Base-by-base conservation (phyloP, 2,888 invertebrate species). In the Oscheius sp. region DNA sequence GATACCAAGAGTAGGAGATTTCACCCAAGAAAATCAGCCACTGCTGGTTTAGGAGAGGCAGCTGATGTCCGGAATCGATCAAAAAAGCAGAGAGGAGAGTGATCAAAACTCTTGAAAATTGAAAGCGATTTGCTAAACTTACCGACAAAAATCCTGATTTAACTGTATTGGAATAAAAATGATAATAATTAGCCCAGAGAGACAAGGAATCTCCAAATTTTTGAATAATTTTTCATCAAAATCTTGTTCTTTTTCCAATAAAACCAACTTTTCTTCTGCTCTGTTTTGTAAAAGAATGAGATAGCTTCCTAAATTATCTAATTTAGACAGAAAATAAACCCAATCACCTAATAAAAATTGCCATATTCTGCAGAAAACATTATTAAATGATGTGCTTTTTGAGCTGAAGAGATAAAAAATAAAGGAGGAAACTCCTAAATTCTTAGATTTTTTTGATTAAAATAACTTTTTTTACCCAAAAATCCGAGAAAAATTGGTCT, bases 301-400 rank as follows among this genome's bases (percentile, higher is more conserved):
- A n/a, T n/a, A n/a, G n/a, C n/a, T n/a, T n/a, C n/a, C n/a, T n/a
- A n/a, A n/a, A n/a, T n/a, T n/a, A n/a, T n/a, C n/a, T n/a, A n/a
- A n/a, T n/a, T n/a, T n/a, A n/a, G n/a, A n/a, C n/a, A n/a, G n/a
- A n/a, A n/a, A n/a, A n/a, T n/a, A n/a, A n/a, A n/a, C n/a, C n/a
- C n/a, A n/a, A n/a, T 55, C n/a, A 61, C 61, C 61, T 23, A 39
- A 15, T 5, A 29, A 3, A 17, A 61, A 61, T 17, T 61, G 61
- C 61, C 61, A 61, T n/a, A 61, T 42, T 8, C 61, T 15, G 23
- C 42, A 39, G 25, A 61, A 42, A 10, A 61, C 61, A 45, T 25
- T 61, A 42, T 61, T 61, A 45, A 61, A 61, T 4, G 61, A 17
- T 2, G 8, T 29, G 10, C 23, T 3, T 15, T 55, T n/a, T 10